A percentile compares a stretch with the other conserved stretches of the same genome.
These are phyloP conservation scores for Dryadula phaetusa DNA, from an alignment of 2,888 invertebrate genomes.

Conservation along the genomic window DNA sequence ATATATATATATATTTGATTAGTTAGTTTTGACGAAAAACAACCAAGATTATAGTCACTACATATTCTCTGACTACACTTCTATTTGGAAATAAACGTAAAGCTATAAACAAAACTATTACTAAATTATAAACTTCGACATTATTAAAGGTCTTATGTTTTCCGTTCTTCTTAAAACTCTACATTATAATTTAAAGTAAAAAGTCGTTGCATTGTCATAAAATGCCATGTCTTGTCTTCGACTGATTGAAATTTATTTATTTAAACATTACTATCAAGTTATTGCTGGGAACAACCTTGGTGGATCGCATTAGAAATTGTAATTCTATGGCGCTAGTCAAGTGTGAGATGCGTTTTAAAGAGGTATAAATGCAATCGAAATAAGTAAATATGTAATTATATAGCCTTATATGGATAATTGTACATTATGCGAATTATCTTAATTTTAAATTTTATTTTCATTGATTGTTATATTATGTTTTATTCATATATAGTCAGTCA, in stretches of 20 bases:
- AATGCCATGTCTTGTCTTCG: background rate
- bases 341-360: conserved; percentile 34
- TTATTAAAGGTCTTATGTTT: too few species aligned
- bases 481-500: background rate
- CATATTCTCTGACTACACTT: too few species aligned
- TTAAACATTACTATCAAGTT: conserved; percentile 14
- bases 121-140: too few species aligned
- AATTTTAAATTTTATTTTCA: background rate
- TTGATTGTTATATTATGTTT: conserved; percentile 7
- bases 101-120: too few species aligned
- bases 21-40: too few species aligned
- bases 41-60: too few species aligned
- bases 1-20: too few species aligned
- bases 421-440: conserved; percentile 1
- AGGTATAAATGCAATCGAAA: conserved; percentile 18
- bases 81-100: too few species aligned
- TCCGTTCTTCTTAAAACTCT: background rate
- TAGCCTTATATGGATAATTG: conserved; percentile 4
- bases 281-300: conserved; percentile 25
- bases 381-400: conserved; percentile 10
- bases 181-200: background rate
- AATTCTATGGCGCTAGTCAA: conserved; percentile 28
- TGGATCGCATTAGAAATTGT: conserved; percentile 29
- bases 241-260: conserved; percentile 15
- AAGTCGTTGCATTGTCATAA: background rate